Evolutionary conservation across 37 sponge, comb jelly and placozoan species (phyloP).

Genomic region (Bolinopsis microptera): DNA sequence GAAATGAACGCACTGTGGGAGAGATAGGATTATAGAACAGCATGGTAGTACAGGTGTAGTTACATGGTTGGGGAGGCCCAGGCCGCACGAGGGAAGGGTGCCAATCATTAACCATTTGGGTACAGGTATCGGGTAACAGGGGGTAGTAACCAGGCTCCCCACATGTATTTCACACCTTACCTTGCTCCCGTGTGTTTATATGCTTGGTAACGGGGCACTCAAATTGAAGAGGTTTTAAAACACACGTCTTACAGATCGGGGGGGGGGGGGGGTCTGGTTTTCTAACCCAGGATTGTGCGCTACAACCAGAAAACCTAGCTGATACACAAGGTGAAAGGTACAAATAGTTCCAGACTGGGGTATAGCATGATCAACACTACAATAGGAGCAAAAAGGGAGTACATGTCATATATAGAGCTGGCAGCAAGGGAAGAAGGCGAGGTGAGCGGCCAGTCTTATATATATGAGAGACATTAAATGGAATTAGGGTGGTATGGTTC

Average conservation of each 20-base stretch:
- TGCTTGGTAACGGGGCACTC: background rate
- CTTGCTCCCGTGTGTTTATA: background rate
- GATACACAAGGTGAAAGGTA: too few species aligned
- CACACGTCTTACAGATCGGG: too few species aligned
- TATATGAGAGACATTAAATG: background rate
- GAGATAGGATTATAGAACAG: background rate
- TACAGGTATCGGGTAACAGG: background rate
- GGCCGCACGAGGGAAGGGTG: background rate
- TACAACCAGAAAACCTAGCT: too few species aligned
- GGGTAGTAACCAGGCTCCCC: background rate
- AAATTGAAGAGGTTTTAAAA: too few species aligned
- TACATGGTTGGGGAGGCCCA: background rate
- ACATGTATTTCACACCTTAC: background rate
- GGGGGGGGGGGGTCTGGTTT: too few species aligned
- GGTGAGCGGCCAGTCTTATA: background rate
- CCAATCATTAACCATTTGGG: background rate
- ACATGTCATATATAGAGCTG: too few species aligned
- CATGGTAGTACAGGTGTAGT: background rate
- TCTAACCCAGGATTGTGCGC: too few species aligned
- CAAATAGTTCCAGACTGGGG: too few species aligned
- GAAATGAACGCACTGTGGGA: background rate
- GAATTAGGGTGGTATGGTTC: background rate
- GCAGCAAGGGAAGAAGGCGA: conserved; percentile 17
- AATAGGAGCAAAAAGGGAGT: too few species aligned
- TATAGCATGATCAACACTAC: too few species aligned